Conservation (phyloP, 2,797 vertebrate species). For the Danionella dracula region DNA sequence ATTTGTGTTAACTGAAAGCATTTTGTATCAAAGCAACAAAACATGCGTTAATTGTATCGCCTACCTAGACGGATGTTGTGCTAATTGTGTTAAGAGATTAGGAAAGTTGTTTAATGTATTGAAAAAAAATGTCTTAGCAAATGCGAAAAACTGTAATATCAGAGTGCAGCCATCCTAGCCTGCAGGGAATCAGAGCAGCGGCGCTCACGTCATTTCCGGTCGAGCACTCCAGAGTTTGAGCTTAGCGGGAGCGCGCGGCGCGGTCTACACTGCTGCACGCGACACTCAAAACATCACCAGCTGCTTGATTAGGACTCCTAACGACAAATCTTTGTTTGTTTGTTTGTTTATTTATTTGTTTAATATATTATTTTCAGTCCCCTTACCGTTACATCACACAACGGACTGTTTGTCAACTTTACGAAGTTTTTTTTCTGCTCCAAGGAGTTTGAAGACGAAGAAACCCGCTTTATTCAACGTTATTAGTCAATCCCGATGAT, state of each 20-base stretch:
- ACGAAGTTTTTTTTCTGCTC: neutral
- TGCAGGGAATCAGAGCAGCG: constrained; percentile 68
- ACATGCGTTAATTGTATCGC: too few species aligned
- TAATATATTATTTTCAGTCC: too few species aligned
- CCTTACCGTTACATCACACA: neutral
- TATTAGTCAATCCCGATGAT: neutral
- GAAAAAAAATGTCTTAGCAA: too few species aligned
- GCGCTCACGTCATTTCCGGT: constrained; percentile 73
- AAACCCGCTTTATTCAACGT: neutral
- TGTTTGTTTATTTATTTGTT: too few species aligned
- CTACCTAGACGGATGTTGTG: too few species aligned
- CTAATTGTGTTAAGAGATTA: too few species aligned
- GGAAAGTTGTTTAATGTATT: too few species aligned
- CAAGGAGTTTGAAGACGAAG: neutral
- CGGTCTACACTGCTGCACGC: neutral
- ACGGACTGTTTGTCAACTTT: neutral
- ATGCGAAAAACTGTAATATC: constrained; percentile 56
- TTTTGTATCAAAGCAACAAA: too few species aligned
- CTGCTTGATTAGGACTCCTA: neutral
- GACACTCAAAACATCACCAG: constrained; percentile 20
- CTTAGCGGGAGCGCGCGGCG: constrained; percentile 36
- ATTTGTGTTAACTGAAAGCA: too few species aligned
- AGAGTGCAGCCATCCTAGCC: constrained; percentile 63
- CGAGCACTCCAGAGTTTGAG: constrained; percentile 51
- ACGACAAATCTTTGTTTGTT: too few species aligned